Evolutionary conservation across 1,140 invertebrate species (phyloP), one percentile per base, ranked within the genome.

Genomic region (Euschistus heros): DNA sequence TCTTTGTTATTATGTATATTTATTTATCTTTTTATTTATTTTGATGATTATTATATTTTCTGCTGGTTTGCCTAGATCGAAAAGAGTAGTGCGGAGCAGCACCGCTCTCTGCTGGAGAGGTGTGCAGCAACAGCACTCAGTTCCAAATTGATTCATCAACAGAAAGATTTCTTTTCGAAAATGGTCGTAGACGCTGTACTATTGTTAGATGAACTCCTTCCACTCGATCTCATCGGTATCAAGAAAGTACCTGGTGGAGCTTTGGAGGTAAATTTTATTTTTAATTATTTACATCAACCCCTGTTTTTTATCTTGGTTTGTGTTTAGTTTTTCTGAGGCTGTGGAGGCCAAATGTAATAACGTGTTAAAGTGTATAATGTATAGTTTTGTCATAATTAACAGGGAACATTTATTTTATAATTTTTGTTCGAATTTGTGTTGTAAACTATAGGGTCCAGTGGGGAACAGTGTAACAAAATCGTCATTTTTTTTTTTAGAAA

Each of bases 171-270:
- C 79, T 99, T 99, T 76, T 86, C 94, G 24, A 86, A 87, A 73
- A 94, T 99, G 84, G 96, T 98, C 10, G 97, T 99, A 0, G 94
- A 98, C 75, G 97, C 97, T 68, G 97, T 99, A 1, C 81, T 95
- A 69, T 82, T 86, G 33, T 78, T 99, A 65, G 97, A 99, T 76
- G 92, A 95, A 15, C 79, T 98, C 42, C 77, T 98, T 68, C 95
- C 97, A 0, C 78, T 99, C 15, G 96, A 98, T 74, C 99, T 99
- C 96, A 99, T 99, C 76, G 97, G 97, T 63, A 96, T 99, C 67
- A 99, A 99, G 79, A 98, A 99, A 79, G 90, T 98, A 17, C 80
- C 85, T n/a, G 96, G 96, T 62, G 96, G 96, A 67, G 90, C 88
- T 6, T 74, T 98, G 13, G 91, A 97, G 77, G 84, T 86, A 71